Base-by-base conservation (phyloP, 2,797 vertebrate genomes). In the Tinamus major region DNA sequence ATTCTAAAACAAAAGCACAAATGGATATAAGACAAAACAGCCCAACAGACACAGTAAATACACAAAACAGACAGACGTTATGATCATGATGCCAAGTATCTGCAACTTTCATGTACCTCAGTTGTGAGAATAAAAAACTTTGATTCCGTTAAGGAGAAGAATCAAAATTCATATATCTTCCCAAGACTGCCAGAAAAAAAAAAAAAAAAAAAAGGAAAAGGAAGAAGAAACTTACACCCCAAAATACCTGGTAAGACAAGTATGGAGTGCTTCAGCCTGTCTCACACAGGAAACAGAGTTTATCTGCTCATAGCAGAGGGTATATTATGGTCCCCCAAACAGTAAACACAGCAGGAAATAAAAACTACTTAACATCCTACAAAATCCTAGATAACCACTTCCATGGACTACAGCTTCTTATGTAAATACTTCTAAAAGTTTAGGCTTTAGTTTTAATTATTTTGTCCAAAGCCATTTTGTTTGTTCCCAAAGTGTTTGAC, bases 1-100 rank as follows among this genome's bases (percentile, higher is more conserved):
- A 61, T 33, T 82, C 64, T 68, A 85, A 77, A 95, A 68, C 37
- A 85, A 84, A 87, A 93, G 41, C n/a, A 63, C 53, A 91, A 49
- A 53, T 58, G 58, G 27, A 71, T 87, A 42, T 20, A 90, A 90
- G 79, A 85, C 23, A 61, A 86, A 94, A 61, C 19, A 91, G 17
- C 10, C 29, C 44, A 86, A 48, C 0, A 70, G 35, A 68, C 0
- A 1, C 42, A 77, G 48, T 41, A 89, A 85, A 94, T 80, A 33
- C 58, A 68, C 49, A 44, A 79, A 88, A 84, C 23, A 72, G 39
- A 46, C 16, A 4, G 1, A 86, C 77, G 37, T 29, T 68, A 58
- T 27, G 26, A 62, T 37, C 44, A 17, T 3, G 7, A 37, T 55
- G 62, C 44, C 61, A 64, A 64, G 68, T 67, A 82, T 77, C n/a